Evolutionary conservation across 2,113 vertebrate species (phyloP).

Genomic region (Oryctolagus cuniculus): DNA sequence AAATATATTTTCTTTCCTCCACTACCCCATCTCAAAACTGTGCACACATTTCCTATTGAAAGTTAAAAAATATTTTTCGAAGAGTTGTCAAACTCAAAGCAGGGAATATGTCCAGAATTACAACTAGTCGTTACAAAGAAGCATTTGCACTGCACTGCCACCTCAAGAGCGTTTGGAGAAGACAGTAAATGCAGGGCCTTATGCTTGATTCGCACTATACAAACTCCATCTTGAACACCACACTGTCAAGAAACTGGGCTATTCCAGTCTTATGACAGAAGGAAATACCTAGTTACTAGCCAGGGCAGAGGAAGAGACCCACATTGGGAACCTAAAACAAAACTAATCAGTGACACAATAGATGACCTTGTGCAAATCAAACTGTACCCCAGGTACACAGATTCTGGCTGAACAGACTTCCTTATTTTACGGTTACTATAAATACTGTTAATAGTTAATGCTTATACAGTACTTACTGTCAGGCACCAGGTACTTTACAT

Average conservation of each 20-base stretch:
- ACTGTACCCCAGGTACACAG: not conserved
- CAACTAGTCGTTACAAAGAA: not conserved
- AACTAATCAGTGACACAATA: constrained; percentile 31
- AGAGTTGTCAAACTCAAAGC: not conserved
- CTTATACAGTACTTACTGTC: not conserved
- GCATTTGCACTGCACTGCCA: not conserved
- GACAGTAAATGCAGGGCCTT: not conserved
- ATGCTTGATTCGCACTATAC: not conserved
- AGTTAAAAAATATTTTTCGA: constrained; percentile 26
- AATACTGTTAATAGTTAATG: not conserved
- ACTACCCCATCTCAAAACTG: not conserved
- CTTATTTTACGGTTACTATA: constrained; percentile 43
- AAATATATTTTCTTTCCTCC: constrained; percentile 11
- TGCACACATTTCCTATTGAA: not conserved
- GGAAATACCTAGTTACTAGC: constrained; percentile 13
- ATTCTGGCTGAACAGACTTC: not conserved
- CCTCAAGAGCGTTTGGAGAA: not conserved
- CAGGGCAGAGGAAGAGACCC: constrained; percentile 29
- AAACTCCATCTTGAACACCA: constrained; percentile 34
- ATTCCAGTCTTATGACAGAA: constrained; percentile 17
- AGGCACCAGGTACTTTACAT: not conserved
- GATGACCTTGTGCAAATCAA: constrained; percentile 34
- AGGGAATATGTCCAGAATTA: not conserved
- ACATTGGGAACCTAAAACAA: constrained; percentile 25
- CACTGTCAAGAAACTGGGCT: not conserved